Base-by-base conservation (phyloP, 2,113 vertebrate genomes). In the Heptranchias perlo region DNA sequence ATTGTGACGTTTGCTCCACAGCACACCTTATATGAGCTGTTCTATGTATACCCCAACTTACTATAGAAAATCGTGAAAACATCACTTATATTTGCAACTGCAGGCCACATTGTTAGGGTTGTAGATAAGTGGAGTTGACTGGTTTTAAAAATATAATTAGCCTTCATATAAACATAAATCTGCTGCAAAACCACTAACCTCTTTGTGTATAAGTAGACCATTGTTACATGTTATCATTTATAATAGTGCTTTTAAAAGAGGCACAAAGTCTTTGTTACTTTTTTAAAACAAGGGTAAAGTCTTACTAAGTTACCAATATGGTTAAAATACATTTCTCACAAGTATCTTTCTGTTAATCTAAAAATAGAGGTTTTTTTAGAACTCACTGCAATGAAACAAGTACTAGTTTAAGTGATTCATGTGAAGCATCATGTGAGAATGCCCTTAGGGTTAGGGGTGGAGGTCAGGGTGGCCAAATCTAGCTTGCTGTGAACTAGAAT, bases 341-440 rank as follows among this genome's bases (percentile, higher is more conserved):
- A 89, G 86, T 8, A 89, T 89, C 86, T 89, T 54, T 44, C 39
- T 52, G 47, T 54, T 82, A 44, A 39, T 39, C 78, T 82, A 82
- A 44, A 82, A 82, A 82, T 82, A 82, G 86, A 28, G 52, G 35
- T 52, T 47, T 91, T 91, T 4, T 87, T 14, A 31, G 13, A 91
- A 91, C 11, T 11, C 11, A 11, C 47, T 69, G 44, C 25, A 69
- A 67, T 47, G 73, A 47, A 28, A 69, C 62, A 69, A 95, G 65
- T 49, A 69, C 64, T 95, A 49, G 23, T 67, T 67, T 49, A 58
- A 47, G 28, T 18, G 28, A 52, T 95, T 95, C 94, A 95, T 49
- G 93, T 95, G 93, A 95, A 69, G 64, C 11, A 69, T 94, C 62
- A 94, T 95, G 65, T 95, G 94, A 69, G 65, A 69, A 52, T 69